phyloP scores from a whole-genome alignment of 2,113 vertebrate species.

The Heptranchias perlo region DNA sequence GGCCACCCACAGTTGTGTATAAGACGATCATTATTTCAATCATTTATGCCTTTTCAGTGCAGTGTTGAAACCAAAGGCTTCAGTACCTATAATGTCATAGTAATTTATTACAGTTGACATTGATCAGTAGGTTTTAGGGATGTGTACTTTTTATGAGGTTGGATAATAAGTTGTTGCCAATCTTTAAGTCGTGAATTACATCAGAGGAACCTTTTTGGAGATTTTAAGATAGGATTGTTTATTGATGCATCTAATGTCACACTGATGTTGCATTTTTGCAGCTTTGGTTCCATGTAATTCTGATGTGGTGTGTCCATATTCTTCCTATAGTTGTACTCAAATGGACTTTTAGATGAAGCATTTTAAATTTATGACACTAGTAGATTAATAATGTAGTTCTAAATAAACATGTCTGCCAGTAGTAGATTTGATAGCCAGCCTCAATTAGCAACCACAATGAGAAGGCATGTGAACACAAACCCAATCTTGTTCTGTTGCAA shows the following conservation, averaged over 20 bases:
- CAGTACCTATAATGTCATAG: not conserved
- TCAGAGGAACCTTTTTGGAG: not conserved
- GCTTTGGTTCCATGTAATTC: not conserved
- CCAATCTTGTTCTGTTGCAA: not conserved
- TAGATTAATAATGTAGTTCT: not conserved
- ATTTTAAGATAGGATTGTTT: not conserved
- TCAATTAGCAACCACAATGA: not conserved
- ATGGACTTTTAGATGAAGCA: not conserved
- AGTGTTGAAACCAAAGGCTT: not conserved
- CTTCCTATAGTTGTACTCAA: not conserved
- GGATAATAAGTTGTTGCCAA: not conserved
- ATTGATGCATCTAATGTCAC: not conserved
- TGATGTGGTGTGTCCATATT: not conserved
- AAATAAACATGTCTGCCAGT: not conserved
- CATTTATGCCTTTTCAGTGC: not conserved
- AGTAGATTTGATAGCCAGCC: not conserved
- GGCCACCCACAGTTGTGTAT: constrained; percentile 25
- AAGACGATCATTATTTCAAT: not conserved
- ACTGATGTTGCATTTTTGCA: not conserved
- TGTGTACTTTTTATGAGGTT: not conserved
- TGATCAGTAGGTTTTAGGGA: not conserved
- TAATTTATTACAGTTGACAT: not conserved
- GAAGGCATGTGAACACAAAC: not conserved
- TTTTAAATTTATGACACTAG: not conserved
- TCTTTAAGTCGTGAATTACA: not conserved